Base-by-base conservation (phyloP, 2,888 invertebrate species). In the Ypsolopha scabrella region DNA sequence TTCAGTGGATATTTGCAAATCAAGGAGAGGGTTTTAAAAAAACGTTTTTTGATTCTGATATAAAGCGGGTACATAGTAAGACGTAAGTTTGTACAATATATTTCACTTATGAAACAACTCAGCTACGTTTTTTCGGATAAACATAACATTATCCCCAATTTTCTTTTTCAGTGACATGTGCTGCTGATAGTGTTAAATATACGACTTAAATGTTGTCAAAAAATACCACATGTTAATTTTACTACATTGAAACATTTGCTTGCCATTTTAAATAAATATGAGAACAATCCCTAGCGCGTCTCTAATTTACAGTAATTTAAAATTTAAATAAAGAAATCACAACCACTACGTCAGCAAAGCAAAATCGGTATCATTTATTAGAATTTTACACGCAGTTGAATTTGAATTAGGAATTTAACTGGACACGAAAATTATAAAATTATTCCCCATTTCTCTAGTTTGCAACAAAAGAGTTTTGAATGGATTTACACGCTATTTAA, bases 351-450 rank as follows among this genome's bases (percentile, higher is more conserved):
- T 24, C 24, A 24, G 4, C 24, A 24, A 24, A 72, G 58, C 58
- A 57, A 61, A 69, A 55, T 58, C 57, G 59, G 24, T 67, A 75
- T 71, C 82, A 80, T 85, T 85, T 80, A 80, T 85, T 77, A 75
- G 70, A 83, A 85, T 86, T 85, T 75, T 65, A 68, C 80, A 83
- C 83, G 79, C 85, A 74, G 80, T 82, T 82, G 80, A 80, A 55
- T 82, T 61, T 72, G 72, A 79, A 85, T 80, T 64, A 66, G 68
- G 39, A 61, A 70, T 68, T 68, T 62, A 60, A 64, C 62, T 64
- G 68, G 64, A 72, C 70, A 49, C 59, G 66, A 57, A 69, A 78
- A 78, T 78, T 78, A 72, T 72, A 72, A 71, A 78, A 72, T 70
- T 72, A 73, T 69, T 13, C 59, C 66, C 61, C 60, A 70, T 76